These are phyloP conservation scores for Acanthopagrus latus DNA, from an alignment of 2,797 vertebrate species.

Conservation along the genomic window DNA sequence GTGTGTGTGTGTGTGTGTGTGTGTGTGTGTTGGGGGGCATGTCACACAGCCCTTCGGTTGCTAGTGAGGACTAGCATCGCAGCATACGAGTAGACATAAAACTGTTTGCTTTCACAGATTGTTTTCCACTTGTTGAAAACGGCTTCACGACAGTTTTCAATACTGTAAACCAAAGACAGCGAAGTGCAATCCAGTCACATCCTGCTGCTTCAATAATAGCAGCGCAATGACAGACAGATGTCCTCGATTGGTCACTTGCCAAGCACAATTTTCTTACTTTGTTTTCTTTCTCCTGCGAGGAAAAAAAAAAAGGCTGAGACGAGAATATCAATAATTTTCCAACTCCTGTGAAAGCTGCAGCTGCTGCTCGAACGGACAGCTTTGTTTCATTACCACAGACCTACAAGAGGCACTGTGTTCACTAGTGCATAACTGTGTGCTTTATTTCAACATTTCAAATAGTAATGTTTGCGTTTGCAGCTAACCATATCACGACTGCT, in stretches of 20 bases:
- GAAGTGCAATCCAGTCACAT: constrained; percentile 1
- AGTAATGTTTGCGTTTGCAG: neutral
- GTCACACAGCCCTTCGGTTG: neutral
- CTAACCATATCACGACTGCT: neutral
- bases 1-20: neutral
- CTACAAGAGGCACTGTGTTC: neutral
- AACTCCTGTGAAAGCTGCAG: neutral
- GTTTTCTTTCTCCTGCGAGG: neutral
- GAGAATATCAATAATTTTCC: constrained; percentile 2
- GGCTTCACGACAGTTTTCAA: constrained; percentile 27
- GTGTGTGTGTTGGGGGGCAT: constrained; percentile 4
- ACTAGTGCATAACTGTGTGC: neutral
- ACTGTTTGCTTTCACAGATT: constrained; percentile 17
- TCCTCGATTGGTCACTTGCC: constrained; percentile 29
- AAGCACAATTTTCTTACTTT: constrained; percentile 10
- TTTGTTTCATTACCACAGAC: neutral
- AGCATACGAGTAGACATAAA: neutral
- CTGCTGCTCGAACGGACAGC: neutral
- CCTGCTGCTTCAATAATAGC: constrained; percentile 11
- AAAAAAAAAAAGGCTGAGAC: constrained; percentile 5
- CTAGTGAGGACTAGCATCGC: neutral
- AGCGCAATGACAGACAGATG: constrained; percentile 26
- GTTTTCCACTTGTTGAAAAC: constrained; percentile 35
- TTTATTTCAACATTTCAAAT: neutral
- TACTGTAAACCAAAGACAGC: constrained; percentile 29